A percentile compares a stretch with the other conserved stretches of the same genome.
Evolutionary conservation across 2,113 vertebrate genomes (phyloP).

Genomic region (Malurus alboscapulatus): DNA sequence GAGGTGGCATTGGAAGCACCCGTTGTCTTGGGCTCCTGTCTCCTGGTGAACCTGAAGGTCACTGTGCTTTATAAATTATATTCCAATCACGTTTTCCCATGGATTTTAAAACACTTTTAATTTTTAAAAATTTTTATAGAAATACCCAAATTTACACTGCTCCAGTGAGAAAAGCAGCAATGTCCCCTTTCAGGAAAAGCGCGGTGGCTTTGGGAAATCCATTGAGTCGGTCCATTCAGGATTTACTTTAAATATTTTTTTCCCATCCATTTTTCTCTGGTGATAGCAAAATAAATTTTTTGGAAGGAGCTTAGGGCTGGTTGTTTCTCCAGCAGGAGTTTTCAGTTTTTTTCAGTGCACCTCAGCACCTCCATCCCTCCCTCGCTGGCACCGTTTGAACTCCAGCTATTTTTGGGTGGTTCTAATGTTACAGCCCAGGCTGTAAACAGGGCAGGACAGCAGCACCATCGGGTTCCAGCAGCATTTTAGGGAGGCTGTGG

Average conservation of each 20-base stretch:
- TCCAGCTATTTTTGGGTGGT: background rate
- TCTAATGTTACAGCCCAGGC: background rate
- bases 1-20: background rate
- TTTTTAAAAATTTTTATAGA: background rate
- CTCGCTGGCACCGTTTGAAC: background rate
- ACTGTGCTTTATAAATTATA: accelerated
- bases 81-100: background rate
- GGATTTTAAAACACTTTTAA: background rate
- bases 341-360: background rate
- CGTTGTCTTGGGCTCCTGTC: accelerated
- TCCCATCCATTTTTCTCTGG: background rate
- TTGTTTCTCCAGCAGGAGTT: background rate
- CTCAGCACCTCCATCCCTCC: background rate
- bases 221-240: background rate
- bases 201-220: accelerated
- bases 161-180: background rate
- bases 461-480: background rate
- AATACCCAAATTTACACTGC: background rate
- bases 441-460: background rate
- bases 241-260: background rate
- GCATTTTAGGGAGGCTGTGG: background rate
- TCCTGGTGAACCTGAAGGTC: background rate
- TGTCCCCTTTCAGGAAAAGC: background rate
- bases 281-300: background rate
- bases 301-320: background rate